These are phyloP conservation scores for Drosophila mojavensis DNA, from an alignment of 1,140 invertebrate genomes.

Conservation along the genomic window DNA sequence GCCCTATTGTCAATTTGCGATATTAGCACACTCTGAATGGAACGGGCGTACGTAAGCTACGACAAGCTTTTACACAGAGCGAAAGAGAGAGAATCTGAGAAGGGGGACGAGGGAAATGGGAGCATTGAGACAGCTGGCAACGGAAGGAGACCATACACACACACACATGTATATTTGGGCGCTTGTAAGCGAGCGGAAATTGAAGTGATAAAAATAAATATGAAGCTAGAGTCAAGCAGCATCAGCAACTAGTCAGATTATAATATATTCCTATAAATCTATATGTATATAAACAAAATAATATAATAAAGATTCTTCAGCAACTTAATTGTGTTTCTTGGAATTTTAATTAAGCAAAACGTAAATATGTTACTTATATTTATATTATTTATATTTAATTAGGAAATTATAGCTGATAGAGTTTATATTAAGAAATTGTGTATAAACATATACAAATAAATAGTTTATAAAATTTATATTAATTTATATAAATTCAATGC, in stretches of 20 bases:
- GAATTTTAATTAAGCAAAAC: no score
- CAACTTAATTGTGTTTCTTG: background rate
- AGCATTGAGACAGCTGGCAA: slow-evolving; percentile 18
- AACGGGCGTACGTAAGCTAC: slow-evolving; percentile 55
- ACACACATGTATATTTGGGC: slow-evolving; percentile 24
- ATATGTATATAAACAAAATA: slow-evolving; percentile 5
- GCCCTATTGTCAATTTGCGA: slow-evolving; percentile 70
- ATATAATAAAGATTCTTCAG: background rate
- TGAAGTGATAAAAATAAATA: slow-evolving; percentile 75
- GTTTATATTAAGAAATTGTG: no score
- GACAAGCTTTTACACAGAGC: slow-evolving; percentile 22
- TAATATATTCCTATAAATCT: slow-evolving; percentile 31
- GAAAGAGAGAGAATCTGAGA: background rate
- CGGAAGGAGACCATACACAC: slow-evolving; percentile 20
- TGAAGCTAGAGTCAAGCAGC: slow-evolving; percentile 51
- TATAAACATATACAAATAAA: no score
- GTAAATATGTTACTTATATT: no score
- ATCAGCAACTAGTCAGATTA: slow-evolving; percentile 9
- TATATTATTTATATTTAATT: no score
- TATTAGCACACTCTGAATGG: slow-evolving; percentile 59
- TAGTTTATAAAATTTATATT: no score
- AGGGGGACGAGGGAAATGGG: background rate
- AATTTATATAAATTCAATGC: no score
- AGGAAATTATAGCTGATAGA: no score
- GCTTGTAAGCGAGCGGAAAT: slow-evolving; percentile 72